A percentile compares a stretch with the other conserved stretches of the same genome.
Conservation (phyloP, 1,140 invertebrate species). For the Mizuhopecten yessoensis region DNA sequence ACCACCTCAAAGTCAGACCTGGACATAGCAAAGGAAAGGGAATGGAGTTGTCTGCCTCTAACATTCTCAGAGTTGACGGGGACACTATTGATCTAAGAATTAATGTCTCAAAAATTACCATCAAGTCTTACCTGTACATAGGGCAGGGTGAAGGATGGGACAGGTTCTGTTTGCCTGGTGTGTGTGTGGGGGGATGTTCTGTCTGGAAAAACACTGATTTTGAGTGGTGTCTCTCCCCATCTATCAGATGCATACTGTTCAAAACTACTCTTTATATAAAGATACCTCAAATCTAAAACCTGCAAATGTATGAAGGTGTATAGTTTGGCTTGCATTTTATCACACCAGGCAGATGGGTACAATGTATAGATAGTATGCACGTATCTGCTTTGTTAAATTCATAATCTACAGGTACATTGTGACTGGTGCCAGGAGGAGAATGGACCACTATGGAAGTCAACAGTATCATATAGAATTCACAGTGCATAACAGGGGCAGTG, state of each 20-base stretch:
- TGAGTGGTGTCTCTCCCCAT: not conserved
- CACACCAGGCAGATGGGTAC: not conserved
- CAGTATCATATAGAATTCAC: not conserved
- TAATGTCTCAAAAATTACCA: no score
- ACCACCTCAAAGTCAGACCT: not conserved
- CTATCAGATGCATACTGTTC: not conserved
- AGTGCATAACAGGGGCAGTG: not conserved
- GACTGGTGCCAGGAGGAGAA: not conserved
- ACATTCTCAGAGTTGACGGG: no score
- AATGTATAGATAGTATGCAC: not conserved
- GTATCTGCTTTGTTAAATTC: not conserved
- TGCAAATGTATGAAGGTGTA: not conserved
- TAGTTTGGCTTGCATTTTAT: not conserved
- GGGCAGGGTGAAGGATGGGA: not conserved
- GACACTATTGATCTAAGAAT: no score
- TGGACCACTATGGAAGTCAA: not conserved
- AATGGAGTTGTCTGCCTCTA: not conserved
- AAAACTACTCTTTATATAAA: not conserved
- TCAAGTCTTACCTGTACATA: not conserved
- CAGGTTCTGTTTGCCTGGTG: no score
- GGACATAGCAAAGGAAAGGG: not conserved
- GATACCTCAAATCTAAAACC: not conserved
- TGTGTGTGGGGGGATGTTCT: no score
- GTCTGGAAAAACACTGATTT: not conserved
- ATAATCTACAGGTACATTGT: not conserved